Conservation (phyloP, 1,140 invertebrate species). For the Bathynomus jamesi region DNA sequence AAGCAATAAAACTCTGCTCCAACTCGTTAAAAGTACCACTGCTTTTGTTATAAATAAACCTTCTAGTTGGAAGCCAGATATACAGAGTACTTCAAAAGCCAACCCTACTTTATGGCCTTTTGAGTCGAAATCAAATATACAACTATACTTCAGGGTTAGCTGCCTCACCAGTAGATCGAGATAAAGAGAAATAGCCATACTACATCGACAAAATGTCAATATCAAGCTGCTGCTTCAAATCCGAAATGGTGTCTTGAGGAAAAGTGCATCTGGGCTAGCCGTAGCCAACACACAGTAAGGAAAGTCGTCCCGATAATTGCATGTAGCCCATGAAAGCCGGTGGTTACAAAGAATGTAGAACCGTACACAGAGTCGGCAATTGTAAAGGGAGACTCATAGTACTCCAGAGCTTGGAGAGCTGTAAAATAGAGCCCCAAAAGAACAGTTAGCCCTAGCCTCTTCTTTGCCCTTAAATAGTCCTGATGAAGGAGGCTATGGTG, state of each 20-base stretch:
- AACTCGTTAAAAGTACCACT: conserved; percentile 47
- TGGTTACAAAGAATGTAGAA: conserved; percentile 59
- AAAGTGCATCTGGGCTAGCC: too few species aligned
- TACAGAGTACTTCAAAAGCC: conserved; percentile 61
- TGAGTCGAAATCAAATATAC: conserved; percentile 43
- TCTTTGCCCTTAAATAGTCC: too few species aligned
- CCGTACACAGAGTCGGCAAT: conserved; percentile 57
- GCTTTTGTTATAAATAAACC: conserved; percentile 46
- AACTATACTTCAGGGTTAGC: too few species aligned
- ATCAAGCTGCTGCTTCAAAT: too few species aligned
- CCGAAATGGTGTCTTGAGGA: too few species aligned
- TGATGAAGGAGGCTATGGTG: conserved; percentile 49
- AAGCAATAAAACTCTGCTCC: conserved; percentile 1
- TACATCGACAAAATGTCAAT: conserved; percentile 67
- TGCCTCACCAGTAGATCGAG: conserved; percentile 58
- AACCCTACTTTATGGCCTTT: conserved; percentile 53
- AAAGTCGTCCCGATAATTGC: conserved; percentile 60
- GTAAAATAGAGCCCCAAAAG: conserved; percentile 51
- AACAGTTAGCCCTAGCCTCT: conserved; percentile 49
- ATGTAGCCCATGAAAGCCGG: conserved; percentile 64
- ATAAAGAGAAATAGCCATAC: conserved; percentile 62
- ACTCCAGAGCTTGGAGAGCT: conserved; percentile 42
- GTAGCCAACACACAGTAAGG: too few species aligned
- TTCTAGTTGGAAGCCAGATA: conserved; percentile 61
- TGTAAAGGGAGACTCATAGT: conserved; percentile 47